Percentiles rank a stretch among this genome's conserved stretches.
These are phyloP conservation scores for Zaprionus obscuricornis DNA, from an alignment of 2,888 invertebrate genomes.

Conservation along the genomic window DNA sequence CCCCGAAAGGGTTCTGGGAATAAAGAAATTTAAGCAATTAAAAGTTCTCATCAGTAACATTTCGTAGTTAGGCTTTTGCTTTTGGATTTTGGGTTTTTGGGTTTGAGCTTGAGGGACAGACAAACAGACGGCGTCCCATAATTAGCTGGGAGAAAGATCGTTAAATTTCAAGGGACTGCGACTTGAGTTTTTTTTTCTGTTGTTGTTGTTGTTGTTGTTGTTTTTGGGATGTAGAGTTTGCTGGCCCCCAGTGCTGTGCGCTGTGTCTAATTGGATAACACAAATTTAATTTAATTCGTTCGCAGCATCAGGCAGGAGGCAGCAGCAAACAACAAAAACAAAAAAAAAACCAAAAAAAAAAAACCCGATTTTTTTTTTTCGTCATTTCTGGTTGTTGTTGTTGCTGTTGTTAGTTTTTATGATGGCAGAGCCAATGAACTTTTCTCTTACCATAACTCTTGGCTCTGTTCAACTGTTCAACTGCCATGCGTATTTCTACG, in stretches of 20 bases:
- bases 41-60: constrained; percentile 45
- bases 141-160: constrained; percentile 74
- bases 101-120: too few relatives aligned
- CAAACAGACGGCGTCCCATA: constrained; percentile 46
- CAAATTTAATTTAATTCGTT: constrained; percentile 64
- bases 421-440: constrained; percentile 69
- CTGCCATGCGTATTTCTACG: constrained; percentile 9
- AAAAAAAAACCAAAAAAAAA: constrained; percentile 28
- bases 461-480: constrained; percentile 11
- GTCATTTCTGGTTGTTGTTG: constrained; percentile 1
- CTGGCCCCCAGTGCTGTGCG: constrained; percentile 30
- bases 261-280: constrained; percentile 73
- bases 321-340: constrained; percentile 3
- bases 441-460: constrained; percentile 47
- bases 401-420: constrained; percentile 45
- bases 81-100: neutral
- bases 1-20: constrained; percentile 67
- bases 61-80: constrained; percentile 27
- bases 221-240: neutral
- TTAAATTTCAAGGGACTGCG: constrained; percentile 39
- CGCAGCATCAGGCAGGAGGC: constrained; percentile 55
- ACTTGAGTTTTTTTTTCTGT: too few relatives aligned
- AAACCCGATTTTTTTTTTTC: constrained; percentile 38
- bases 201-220: too few relatives aligned
- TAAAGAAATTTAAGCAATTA: constrained; percentile 70